Evolutionary conservation across 2,113 vertebrate genomes (phyloP).

Genomic region (Struthidea cinerea): DNA sequence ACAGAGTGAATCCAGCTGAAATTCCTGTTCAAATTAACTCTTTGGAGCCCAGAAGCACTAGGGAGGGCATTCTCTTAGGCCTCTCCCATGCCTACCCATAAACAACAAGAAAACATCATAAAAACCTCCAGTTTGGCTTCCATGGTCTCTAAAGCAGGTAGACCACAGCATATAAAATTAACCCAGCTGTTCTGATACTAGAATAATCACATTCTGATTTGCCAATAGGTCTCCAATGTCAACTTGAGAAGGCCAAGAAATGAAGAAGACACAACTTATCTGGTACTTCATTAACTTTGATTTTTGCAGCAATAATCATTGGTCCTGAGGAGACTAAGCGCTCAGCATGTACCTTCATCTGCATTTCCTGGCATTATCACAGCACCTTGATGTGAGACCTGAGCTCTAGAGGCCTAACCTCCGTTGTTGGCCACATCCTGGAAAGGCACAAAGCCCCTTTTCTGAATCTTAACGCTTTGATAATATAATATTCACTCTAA

Average conservation of each 20-base stretch:
- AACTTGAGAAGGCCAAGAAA: neutral
- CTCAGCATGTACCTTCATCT: neutral
- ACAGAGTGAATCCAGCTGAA: constrained; percentile 27
- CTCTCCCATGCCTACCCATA: neutral
- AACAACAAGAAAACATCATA: neutral
- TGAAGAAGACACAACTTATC: neutral
- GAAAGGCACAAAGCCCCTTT: neutral
- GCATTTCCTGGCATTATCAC: neutral
- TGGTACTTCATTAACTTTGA: neutral
- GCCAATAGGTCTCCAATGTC: neutral
- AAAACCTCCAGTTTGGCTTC: neutral
- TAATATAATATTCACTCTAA: neutral
- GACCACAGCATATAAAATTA: neutral
- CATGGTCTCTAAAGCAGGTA: neutral
- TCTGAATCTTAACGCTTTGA: neutral
- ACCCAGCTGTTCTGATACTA: neutral
- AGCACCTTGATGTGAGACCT: neutral
- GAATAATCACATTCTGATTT: neutral
- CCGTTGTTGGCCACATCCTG: neutral
- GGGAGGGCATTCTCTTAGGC: neutral
- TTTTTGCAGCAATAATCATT: neutral
- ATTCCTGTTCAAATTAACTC: neutral
- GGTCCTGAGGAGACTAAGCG: neutral
- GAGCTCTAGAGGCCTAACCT: neutral
- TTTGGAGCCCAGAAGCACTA: neutral